phyloP scores from a whole-genome alignment of 1,140 invertebrate species.

The Holotrichia oblita region DNA sequence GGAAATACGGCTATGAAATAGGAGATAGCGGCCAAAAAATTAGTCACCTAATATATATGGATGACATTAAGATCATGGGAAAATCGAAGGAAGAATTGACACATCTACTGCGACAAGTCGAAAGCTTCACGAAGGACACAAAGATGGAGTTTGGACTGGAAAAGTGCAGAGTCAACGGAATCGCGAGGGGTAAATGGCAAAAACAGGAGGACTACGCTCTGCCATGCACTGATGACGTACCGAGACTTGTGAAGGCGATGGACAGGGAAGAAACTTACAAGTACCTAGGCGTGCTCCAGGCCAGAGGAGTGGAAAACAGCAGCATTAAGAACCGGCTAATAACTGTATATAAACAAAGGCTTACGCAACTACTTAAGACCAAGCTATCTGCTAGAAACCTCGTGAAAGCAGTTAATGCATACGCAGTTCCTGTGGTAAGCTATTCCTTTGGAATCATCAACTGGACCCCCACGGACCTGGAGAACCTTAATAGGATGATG shows the following conservation, averaged over 20 bases:
- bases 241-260: not conserved
- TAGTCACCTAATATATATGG: constrained; percentile 5
- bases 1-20: not conserved
- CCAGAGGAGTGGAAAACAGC: not conserved
- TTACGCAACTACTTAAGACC: no score
- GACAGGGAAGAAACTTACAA: constrained; percentile 22
- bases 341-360: not conserved
- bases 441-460: no score
- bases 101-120: not conserved
- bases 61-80: not conserved
- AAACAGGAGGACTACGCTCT: not conserved
- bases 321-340: not conserved
- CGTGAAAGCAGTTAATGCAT: no score
- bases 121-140: constrained; percentile 12
- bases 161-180: not conserved
- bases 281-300: constrained; percentile 7
- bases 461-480: no score
- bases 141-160: constrained; percentile 20
- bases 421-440: no score
- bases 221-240: not conserved
- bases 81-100: not conserved
- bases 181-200: not conserved
- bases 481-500: no score
- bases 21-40: not conserved
- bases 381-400: no score